Conservation (phyloP, 2,888 invertebrate species). For the Nomada hirtipes region DNA sequence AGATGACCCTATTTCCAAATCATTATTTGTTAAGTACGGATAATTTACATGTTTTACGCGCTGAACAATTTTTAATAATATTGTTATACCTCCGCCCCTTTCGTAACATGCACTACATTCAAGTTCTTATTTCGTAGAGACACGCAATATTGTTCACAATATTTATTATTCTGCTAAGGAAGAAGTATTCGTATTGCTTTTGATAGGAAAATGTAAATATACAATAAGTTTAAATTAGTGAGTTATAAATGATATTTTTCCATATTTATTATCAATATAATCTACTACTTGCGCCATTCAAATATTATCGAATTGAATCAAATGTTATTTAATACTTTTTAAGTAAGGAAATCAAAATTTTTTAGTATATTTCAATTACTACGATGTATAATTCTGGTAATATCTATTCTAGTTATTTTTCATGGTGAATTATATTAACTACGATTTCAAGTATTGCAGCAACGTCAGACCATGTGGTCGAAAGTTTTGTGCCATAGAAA, state of each 20-base stretch:
- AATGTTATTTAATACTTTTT: no score
- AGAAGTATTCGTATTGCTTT: no score
- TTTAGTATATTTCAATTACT: no score
- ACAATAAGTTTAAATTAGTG: no score
- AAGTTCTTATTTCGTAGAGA: neutral
- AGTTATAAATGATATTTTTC: no score
- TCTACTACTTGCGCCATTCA: neutral
- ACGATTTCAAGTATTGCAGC: neutral
- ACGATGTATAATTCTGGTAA: no score
- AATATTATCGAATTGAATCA: neutral
- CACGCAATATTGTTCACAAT: neutral
- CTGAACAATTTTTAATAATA: no score
- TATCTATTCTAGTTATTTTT: no score
- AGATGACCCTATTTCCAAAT: neutral
- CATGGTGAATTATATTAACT: neutral
- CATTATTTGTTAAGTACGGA: neutral
- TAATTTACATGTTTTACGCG: no score
- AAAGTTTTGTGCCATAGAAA: constrained; percentile 12
- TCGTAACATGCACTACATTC: neutral
- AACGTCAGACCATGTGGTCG: constrained; percentile 3
- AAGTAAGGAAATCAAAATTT: no score
- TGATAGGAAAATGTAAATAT: no score
- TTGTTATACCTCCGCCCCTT: neutral
- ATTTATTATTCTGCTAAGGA: neutral
- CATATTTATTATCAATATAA: no score